Base-by-base conservation (phyloP, 2,113 vertebrate species). In the Psammodynastes pulverulentus region DNA sequence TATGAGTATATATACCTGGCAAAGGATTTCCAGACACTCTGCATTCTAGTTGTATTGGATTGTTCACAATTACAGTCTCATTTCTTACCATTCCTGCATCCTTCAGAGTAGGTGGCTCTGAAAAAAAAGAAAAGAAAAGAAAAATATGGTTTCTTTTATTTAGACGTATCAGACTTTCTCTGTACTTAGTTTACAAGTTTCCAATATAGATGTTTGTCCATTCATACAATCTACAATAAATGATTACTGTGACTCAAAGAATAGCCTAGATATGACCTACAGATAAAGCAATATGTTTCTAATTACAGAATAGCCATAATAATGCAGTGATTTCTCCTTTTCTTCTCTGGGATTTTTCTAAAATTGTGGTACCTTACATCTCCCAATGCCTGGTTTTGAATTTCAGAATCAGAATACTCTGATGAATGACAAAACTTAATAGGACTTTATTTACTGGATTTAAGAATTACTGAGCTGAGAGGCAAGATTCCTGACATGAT, bases 91-190 rank as follows among this genome's bases (percentile, higher is more conserved):
- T 98, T 85, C 98, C 98, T 51, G 98, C 97, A 90, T 97, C 87
- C n/a, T 98, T 97, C 94, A 99, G 97, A 53, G 86, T 97, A 26
- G 99, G 99, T 49, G 99, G 98, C 94, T 99, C 99, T 99, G 95
- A 62, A 94, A 95, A 53, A 53, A 67, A 96, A 89, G 24, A 95
- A 48, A 54, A 89, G 24, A 95, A 48, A 54, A 87, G 94, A 4
- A 86, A 88, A 96, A 19, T 17, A 92, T 52, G 54, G 88, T 88
- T 90, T 53, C 54, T 92, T 91, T 94, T 92, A 24, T 88, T 93
- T 84, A 91, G 84, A 87, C 88, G 92, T 39, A 21, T 23, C 45
- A 29, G 52, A 0, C 87, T 85, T 87, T 89, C 52, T 85, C 72
- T 85, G 19, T 21, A 3, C 43, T 43, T 85, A 89, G 21, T 52